Conservation (phyloP, 2,888 invertebrate species). For the Ormyrus labotus region DNA sequence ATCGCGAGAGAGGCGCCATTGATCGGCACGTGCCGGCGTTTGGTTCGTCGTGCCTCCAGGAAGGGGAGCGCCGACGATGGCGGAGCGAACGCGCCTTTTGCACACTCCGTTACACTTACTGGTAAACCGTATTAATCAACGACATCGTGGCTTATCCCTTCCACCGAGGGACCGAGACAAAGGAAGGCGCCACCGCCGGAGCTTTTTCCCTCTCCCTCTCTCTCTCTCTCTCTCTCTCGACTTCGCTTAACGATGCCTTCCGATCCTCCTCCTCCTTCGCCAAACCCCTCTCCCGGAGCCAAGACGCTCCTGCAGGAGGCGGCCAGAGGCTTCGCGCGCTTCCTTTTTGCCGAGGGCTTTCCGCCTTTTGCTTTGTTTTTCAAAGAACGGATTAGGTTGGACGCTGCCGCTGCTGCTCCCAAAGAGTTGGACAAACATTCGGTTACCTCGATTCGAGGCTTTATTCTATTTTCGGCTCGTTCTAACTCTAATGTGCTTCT, state of each 20-base stretch:
- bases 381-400: background rate
- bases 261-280: slow-evolving; percentile 4
- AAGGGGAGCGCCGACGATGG: slow-evolving; percentile 55
- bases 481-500: too few species aligned
- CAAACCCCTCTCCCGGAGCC: background rate
- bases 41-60: slow-evolving; percentile 50
- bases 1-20: slow-evolving; percentile 74
- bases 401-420: background rate
- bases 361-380: too few species aligned
- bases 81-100: slow-evolving; percentile 65
- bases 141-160: slow-evolving; percentile 74
- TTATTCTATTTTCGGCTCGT: background rate
- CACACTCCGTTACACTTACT: slow-evolving; percentile 76
- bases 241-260: slow-evolving; percentile 17
- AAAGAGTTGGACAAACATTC: background rate
- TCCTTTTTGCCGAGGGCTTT: background rate
- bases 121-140: slow-evolving; percentile 76
- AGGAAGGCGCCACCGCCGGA: slow-evolving; percentile 19
- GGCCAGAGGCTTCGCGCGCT: background rate
- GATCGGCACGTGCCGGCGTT: slow-evolving; percentile 75
- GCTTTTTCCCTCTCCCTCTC: background rate
- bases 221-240: slow-evolving; percentile 8
- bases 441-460: background rate
- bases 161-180: slow-evolving; percentile 13
- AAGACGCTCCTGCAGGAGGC: background rate